A percentile compares a stretch with the other conserved stretches of the same genome.
phyloP scores from a whole-genome alignment of 1,140 invertebrate genomes.

The Atopsyche davidsoni region DNA sequence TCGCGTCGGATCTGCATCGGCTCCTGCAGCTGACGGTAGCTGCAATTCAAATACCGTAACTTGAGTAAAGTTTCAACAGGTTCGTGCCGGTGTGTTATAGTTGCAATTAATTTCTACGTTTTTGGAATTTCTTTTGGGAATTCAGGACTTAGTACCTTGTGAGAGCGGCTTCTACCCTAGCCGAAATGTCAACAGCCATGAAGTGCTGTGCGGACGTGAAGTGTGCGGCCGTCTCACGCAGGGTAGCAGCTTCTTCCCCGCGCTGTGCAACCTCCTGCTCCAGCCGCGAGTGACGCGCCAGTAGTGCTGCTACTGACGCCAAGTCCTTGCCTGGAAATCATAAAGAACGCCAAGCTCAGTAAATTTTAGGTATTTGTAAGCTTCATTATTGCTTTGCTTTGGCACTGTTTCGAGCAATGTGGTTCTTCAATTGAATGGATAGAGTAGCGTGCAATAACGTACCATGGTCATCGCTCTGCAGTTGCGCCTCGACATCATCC shows the following conservation, averaged over 20 bases:
- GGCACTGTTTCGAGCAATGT: too few relatives aligned
- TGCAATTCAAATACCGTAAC: constrained; percentile 32
- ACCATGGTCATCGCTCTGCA: constrained; percentile 78
- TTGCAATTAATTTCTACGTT: too few relatives aligned
- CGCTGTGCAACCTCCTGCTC: constrained; percentile 77
- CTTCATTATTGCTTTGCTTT: not conserved
- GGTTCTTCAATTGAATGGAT: too few relatives aligned
- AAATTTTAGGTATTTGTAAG: not conserved
- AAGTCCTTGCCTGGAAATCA: constrained; percentile 62
- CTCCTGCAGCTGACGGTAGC: constrained; percentile 79
- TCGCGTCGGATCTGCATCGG: constrained; percentile 85
- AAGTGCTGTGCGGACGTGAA: constrained; percentile 76
- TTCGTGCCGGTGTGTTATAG: too few relatives aligned
- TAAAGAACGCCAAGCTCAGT: not conserved
- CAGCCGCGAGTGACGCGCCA: constrained; percentile 80
- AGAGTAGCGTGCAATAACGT: constrained; percentile 7
- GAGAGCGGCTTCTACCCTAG: constrained; percentile 61
- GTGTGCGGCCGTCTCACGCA: constrained; percentile 67
- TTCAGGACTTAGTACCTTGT: too few relatives aligned
- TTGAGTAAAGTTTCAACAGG: too few relatives aligned
- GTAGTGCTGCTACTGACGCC: constrained; percentile 71
- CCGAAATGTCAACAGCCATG: constrained; percentile 76
- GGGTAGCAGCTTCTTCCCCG: constrained; percentile 67
- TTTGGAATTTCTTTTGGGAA: too few relatives aligned
- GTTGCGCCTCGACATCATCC: constrained; percentile 76